Conservation (phyloP, 2,113 vertebrate species). For the Pteruthius melanotis region DNA sequence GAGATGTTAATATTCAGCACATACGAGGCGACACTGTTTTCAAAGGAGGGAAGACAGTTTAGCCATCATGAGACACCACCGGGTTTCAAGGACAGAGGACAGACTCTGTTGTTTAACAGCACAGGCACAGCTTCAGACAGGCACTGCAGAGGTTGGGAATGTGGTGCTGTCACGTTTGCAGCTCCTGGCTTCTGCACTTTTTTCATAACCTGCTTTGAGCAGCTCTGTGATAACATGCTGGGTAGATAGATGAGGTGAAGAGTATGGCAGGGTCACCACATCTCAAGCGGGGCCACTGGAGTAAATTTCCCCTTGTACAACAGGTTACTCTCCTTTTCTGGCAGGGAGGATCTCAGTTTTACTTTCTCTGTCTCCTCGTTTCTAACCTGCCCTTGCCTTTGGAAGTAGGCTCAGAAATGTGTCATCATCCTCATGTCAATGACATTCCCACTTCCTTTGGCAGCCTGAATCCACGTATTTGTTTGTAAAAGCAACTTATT, state of each 20-base stretch:
- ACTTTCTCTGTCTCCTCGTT: neutral
- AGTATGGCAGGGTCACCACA: neutral
- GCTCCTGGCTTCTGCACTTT: neutral
- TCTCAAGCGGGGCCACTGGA: neutral
- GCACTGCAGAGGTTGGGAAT: neutral
- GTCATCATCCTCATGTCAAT: neutral
- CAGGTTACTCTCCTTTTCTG: neutral
- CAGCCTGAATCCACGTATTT: neutral
- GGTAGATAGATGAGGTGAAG: neutral
- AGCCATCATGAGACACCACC: neutral
- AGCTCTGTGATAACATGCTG: neutral
- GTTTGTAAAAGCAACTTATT: neutral
- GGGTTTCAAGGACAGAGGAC: neutral
- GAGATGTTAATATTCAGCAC: neutral
- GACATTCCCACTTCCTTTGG: neutral
- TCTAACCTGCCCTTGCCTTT: neutral
- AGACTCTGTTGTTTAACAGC: neutral
- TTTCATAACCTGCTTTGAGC: neutral
- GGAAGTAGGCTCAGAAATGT: neutral
- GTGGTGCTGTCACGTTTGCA: neutral
- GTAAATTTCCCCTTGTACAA: neutral
- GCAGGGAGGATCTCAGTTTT: neutral
- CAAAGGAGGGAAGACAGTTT: neutral
- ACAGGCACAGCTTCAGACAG: neutral
- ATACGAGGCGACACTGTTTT: rapidly evolving